Evolutionary conservation across 2,888 invertebrate genomes (phyloP), one percentile per base, ranked within the genome.

Genomic region (Clunio marinus): DNA sequence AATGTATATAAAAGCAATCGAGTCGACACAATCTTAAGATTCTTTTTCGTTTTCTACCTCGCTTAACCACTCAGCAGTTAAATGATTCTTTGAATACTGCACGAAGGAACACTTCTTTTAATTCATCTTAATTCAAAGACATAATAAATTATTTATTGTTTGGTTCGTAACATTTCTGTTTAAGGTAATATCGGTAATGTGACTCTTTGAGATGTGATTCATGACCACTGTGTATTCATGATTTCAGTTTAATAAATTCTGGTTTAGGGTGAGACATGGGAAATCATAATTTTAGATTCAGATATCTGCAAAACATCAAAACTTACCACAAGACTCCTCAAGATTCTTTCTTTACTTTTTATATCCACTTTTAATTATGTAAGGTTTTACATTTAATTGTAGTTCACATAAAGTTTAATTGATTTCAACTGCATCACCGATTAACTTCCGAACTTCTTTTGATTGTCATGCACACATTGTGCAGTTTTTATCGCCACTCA

Each of bases 11-110:
- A 41, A 41, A 2, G 41, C 10, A n/a, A 41, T 41, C 15, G n/a
- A 41, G 41, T 41, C 41, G 41, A 41, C 41, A 41, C 41, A 41
- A 41, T 41, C 41, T 41, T n/a, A n/a, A 41, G 41, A 41, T 41
- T 41, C 41, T 41, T 41, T 32, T 32, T 41, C 15, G 15, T 41
- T n/a, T 41, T 41, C 41, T 41, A 41, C 41, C 41, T 41, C 41
- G 41, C 41, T 41, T 41, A n/a, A 15, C 41, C 15, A n/a, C 15
- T 41, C 10, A n/a, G 41, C 10, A n/a, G 10, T 41, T 41, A 41
- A n/a, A 5, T 41, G 10, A 10, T 41, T 2, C n/a, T n/a, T n/a
- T 5, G 15, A 5, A 8, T 41, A 41, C 41, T 41, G 41, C 41
- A 41, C 41, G 41, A 41, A 41, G 41, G n/a, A 41, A 41, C 41